Conservation (phyloP, 64 coral and sea anemone genomes). For the Trachythela sp. region DNA sequence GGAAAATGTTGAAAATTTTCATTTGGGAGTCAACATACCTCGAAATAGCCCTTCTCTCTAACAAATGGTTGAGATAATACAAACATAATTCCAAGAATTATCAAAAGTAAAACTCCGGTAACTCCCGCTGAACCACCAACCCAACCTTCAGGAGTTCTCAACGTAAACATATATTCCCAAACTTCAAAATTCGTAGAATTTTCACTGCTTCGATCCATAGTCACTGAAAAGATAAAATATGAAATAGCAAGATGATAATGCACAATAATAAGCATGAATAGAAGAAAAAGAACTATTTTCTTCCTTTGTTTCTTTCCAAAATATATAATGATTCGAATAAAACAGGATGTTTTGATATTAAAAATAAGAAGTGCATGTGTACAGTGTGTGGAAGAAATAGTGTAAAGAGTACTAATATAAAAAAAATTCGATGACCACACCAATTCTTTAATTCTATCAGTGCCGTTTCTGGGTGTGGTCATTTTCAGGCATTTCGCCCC, state of each 20-base stretch:
- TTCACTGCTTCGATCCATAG: not conserved
- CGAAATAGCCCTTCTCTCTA: not conserved
- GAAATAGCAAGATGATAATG: not conserved
- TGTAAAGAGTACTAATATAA: too few relatives aligned
- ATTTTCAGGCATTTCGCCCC: too few relatives aligned
- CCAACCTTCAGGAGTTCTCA: not conserved
- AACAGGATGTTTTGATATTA: too few relatives aligned
- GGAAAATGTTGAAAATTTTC: too few relatives aligned
- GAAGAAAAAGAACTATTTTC: not conserved
- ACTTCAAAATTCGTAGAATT: not conserved
- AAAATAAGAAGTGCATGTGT: too few relatives aligned
- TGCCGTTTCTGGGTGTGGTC: too few relatives aligned
- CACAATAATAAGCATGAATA: not conserved
- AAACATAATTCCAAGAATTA: conserved; percentile 12
- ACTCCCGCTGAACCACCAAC: not conserved
- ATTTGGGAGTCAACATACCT: not conserved
- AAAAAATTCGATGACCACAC: too few relatives aligned
- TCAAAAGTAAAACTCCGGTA: not conserved
- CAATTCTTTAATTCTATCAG: too few relatives aligned
- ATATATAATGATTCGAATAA: too few relatives aligned
- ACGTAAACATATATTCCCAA: conserved; percentile 16
- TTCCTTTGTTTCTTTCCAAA: too few relatives aligned
- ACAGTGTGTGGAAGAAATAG: too few relatives aligned
- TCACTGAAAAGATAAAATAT: not conserved
- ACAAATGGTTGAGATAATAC: conserved; percentile 12